Evolutionary conservation across 2,888 invertebrate species (phyloP).

Genomic region (Brenthis hecate): DNA sequence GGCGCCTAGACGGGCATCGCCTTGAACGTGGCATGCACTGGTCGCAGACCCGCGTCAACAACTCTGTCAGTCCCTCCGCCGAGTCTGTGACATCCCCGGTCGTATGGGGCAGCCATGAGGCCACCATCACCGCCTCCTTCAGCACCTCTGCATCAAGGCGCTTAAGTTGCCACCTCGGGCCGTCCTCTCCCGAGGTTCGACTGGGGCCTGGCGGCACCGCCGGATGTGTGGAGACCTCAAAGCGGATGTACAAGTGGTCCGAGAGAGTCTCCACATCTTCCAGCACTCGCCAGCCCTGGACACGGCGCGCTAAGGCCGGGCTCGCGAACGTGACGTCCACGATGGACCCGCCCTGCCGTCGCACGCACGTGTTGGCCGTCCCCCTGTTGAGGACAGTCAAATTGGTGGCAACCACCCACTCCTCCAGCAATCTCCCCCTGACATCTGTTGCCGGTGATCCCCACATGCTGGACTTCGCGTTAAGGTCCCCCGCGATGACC

Average conservation of each 20-base stretch:
- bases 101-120: not conserved
- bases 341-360: too few relatives aligned
- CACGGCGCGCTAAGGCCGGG: too few relatives aligned
- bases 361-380: too few relatives aligned
- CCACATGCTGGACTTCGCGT: too few relatives aligned
- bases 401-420: too few relatives aligned
- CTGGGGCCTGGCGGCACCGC: not conserved
- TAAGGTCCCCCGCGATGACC: too few relatives aligned
- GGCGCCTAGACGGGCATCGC: not conserved
- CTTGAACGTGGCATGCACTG: not conserved
- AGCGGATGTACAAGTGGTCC: not conserved
- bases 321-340: too few relatives aligned
- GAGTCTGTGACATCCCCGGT: not conserved
- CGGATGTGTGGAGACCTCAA: not conserved
- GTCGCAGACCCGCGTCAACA: not conserved
- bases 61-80: not conserved
- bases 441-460: too few relatives aligned
- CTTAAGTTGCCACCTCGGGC: not conserved
- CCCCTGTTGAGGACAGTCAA: too few relatives aligned
- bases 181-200: not conserved
- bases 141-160: not conserved
- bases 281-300: not conserved
- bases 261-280: not conserved
- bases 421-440: too few relatives aligned
- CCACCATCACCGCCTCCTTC: conserved; percentile 2